Base-by-base conservation (phyloP, 1,140 invertebrate genomes). In the Leptinotarsa lineolata region DNA sequence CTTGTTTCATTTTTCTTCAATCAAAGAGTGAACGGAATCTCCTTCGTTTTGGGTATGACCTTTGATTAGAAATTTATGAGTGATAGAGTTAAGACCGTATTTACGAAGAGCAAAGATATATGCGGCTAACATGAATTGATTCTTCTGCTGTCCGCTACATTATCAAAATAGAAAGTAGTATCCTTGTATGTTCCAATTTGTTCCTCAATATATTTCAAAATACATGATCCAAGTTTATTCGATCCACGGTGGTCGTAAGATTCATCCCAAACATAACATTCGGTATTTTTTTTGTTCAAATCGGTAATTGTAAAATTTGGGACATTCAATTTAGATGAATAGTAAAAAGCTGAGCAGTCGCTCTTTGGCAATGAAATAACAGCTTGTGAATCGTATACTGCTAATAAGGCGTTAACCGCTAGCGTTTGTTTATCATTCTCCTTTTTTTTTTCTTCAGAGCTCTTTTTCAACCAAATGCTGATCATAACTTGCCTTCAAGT, bases 41-140 rank as follows among this genome's bases (percentile, higher is more conserved):
- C 78, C 82, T 68, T 85, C 83, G 72, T 85, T 85, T 81, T 85
- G 83, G 12, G 81, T 85, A 72, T 86, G 82, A 0, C 83, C 81
- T 61, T 77, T 81, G 45, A 83, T 80, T 46, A 85, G 68, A 76
- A 77, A 85, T 74, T 85, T 84, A 72, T 85, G 83, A 1, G 78
- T 83, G 11, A 85, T 84, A 68, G 82, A 81, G 63, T 79, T 79
- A 59, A 70, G 71, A 6, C 20, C 59, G 22, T 80, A 77, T 61
- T 66, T 68, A 78, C 63, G 45, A 1, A 84, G 77, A 20, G 81
- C 82, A 73, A 81, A 82, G 11, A 80, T 20, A 70, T 83, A 85
- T 66, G 83, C 68, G 3, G 77, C 66, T 69, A 81, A 73, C 15
- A 85, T 77, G 66, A 74, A 84, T 74, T 46, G 45, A 46, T 46